phyloP scores from a whole-genome alignment of 2,113 vertebrate species.

The Tenebrosternarchus preto region DNA sequence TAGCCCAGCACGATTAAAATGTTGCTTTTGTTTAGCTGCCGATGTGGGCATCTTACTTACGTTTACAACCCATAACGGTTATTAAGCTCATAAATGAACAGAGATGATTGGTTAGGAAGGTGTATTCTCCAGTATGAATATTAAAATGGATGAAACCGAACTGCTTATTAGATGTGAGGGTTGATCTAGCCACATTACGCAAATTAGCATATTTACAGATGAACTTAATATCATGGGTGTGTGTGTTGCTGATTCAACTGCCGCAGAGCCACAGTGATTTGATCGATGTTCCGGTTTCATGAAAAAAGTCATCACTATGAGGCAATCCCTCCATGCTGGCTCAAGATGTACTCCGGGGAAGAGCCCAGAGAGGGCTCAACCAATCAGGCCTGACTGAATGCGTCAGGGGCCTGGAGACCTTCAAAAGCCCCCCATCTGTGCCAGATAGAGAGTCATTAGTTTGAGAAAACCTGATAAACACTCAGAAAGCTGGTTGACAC shows the following conservation, averaged over 20 bases:
- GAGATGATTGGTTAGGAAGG: background rate
- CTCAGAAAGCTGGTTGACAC: constrained; percentile 14
- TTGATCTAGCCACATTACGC: background rate
- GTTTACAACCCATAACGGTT: background rate
- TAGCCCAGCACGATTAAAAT: constrained; percentile 44
- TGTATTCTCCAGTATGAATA: background rate
- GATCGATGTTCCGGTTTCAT: background rate
- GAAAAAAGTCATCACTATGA: constrained; percentile 22
- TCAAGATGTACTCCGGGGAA: constrained; percentile 40
- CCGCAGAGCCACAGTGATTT: background rate
- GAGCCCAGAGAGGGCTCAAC: constrained; percentile 13
- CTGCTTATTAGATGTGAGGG: background rate
- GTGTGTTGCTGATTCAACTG: constrained; percentile 26
- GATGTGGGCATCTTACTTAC: constrained; percentile 21
- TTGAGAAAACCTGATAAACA: constrained; percentile 45
- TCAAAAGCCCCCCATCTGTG: constrained; percentile 54
- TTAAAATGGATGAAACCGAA: background rate
- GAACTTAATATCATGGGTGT: background rate
- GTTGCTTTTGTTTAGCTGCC: constrained; percentile 14
- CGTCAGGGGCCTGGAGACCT: constrained; percentile 44
- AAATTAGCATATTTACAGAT: background rate
- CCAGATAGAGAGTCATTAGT: constrained; percentile 53
- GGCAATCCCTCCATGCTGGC: constrained; percentile 16
- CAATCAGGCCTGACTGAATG: constrained; percentile 49
- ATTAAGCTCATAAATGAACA: constrained; percentile 18